Evolutionary conservation across 2,113 vertebrate species (phyloP).

Genomic region (Atrichornis clamosus): DNA sequence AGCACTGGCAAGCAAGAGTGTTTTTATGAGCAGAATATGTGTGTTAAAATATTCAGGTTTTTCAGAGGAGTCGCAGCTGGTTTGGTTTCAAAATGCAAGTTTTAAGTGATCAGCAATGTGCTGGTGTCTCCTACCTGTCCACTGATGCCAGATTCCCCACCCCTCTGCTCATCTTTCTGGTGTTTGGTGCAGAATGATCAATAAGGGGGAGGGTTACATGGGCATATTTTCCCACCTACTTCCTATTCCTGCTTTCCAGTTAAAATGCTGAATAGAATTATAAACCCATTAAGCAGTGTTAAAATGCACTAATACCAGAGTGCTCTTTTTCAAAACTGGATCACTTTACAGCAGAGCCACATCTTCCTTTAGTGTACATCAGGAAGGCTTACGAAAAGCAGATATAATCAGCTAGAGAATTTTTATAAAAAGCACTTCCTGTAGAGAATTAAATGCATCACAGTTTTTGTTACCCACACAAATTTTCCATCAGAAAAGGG

Average conservation of each 20-base stretch:
- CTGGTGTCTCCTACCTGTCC: background rate
- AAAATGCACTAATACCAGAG: conserved; percentile 33
- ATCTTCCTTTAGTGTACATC: background rate
- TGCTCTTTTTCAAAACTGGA: conserved; percentile 13
- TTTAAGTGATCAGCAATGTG: background rate
- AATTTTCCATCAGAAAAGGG: background rate
- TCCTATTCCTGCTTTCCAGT: conserved; percentile 53
- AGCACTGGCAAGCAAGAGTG: background rate
- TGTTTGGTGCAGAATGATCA: conserved; percentile 39
- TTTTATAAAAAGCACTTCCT: background rate
- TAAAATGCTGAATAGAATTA: conserved; percentile 72
- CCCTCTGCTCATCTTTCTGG: background rate
- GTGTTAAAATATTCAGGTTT: conserved; percentile 11
- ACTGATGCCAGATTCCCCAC: background rate
- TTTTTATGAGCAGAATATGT: conserved; percentile 4
- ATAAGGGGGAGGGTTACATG: conserved; percentile 19
- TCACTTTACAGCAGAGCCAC: conserved; percentile 11
- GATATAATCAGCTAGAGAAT: background rate
- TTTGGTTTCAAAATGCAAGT: background rate
- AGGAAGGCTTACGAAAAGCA: background rate
- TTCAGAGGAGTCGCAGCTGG: background rate
- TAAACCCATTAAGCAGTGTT: conserved; percentile 67
- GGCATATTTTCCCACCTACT: conserved; percentile 26
- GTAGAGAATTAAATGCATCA: background rate
- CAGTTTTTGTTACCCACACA: background rate